Conservation (phyloP, 2,888 invertebrate species). For the Xylocampa areola region DNA sequence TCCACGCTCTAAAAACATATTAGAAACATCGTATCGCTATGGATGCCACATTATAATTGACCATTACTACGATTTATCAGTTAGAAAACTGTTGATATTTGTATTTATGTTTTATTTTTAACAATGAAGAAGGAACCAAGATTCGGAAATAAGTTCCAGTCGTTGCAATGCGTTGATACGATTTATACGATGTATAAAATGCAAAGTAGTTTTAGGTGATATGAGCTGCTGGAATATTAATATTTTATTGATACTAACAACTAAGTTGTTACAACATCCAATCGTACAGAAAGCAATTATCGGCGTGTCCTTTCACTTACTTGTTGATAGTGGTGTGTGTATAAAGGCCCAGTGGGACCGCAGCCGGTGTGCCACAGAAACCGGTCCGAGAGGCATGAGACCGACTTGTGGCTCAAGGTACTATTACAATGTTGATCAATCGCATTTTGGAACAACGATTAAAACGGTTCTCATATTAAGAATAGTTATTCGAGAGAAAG, state of each 20-base stretch:
- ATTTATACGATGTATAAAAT: background rate
- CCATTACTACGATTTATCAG: slow-evolving; percentile 69
- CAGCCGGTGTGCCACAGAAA: slow-evolving; percentile 84
- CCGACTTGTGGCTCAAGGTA: slow-evolving; percentile 84
- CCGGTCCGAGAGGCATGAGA: slow-evolving; percentile 86
- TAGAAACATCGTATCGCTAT: slow-evolving; percentile 84
- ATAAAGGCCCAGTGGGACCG: slow-evolving; percentile 76
- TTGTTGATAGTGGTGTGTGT: slow-evolving; percentile 71
- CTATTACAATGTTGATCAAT: slow-evolving; percentile 87
- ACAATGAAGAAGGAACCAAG: background rate
- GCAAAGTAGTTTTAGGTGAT: background rate
- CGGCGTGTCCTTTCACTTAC: slow-evolving; percentile 87
- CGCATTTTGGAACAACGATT: slow-evolving; percentile 82
- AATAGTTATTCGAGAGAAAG: slow-evolving; percentile 50
- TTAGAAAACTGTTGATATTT: slow-evolving; percentile 51
- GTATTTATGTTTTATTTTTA: slow-evolving; percentile 30
- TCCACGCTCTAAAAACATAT: slow-evolving; percentile 89
- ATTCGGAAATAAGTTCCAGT: background rate
- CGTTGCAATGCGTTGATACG: too few species aligned
- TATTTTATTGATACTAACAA: slow-evolving; percentile 66
- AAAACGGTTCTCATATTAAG: slow-evolving; percentile 71
- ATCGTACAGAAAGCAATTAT: slow-evolving; percentile 85
- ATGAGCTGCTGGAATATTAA: slow-evolving; percentile 54
- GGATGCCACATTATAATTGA: slow-evolving; percentile 78
- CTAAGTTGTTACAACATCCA: slow-evolving; percentile 76